These are phyloP conservation scores for Dolichallabes microphthalmus DNA, from an alignment of 2,113 vertebrate species.

Conservation along the genomic window DNA sequence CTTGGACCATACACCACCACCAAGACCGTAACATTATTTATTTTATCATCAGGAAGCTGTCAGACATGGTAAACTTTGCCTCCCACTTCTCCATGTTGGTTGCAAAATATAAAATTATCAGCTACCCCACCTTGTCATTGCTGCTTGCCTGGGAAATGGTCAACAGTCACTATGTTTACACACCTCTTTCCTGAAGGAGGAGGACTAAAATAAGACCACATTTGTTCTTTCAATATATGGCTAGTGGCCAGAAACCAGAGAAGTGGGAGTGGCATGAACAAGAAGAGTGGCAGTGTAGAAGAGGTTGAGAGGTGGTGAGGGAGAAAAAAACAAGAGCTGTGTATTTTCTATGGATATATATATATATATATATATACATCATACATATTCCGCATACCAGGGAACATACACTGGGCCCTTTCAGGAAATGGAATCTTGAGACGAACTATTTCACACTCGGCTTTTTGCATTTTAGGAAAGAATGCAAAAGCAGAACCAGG, in stretches of 20 bases:
- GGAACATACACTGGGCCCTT: constrained; percentile 32
- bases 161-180: constrained; percentile 52
- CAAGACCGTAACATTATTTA: not conserved
- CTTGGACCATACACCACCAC: not conserved
- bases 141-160: constrained; percentile 18
- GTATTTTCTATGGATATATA: not conserved
- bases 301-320: constrained; percentile 1
- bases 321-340: constrained; percentile 7
- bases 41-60: constrained; percentile 31
- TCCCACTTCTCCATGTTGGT: not conserved
- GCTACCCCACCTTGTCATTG: constrained; percentile 24
- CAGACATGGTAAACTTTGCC: constrained; percentile 12
- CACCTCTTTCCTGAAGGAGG: constrained; percentile 62
- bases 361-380: too few relatives aligned
- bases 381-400: constrained; percentile 28
- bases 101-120: constrained; percentile 37
- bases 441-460: not conserved
- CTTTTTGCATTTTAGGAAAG: constrained; percentile 39
- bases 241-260: not conserved
- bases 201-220: constrained; percentile 38
- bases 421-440: constrained; percentile 15
- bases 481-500: constrained; percentile 15
- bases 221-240: constrained; percentile 44
- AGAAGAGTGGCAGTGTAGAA: constrained; percentile 15
- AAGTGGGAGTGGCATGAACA: constrained; percentile 28